Base-by-base conservation (phyloP, 2,888 invertebrate genomes). In the Agrochola lychnidis region DNA sequence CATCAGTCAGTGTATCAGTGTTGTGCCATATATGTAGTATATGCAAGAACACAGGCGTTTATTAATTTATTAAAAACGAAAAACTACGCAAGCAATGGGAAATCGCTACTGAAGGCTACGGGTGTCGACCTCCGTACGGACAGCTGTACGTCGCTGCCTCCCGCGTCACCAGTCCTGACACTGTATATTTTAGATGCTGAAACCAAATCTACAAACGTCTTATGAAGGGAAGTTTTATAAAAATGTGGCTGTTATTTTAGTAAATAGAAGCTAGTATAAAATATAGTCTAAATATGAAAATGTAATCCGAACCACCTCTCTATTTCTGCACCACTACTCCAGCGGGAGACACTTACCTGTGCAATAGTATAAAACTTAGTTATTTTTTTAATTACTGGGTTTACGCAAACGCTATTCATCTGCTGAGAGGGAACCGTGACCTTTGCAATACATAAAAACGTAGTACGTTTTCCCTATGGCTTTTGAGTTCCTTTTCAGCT, bases 361-460 rank as follows among this genome's bases (percentile, higher is more conserved):
- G 42, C 30, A 25, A 36, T 40, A 42, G 16, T 30, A 16, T 45
- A 19, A 14, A 48, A 40, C 14, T 48, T 53, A 4, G 30, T 56
- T 57, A n/a, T 45, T 63, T 62, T 81, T 68, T 75, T 80, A 81
- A 74, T 79, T 67, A 62, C 61, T 63, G 36, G 6, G 25, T 57
- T 68, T 68, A 63, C n/a, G 67, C 25, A 74, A 67, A 81, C 16
- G 56, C 81, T 63, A 68, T 75, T 81, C 56, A 68, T 81, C 56
- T 36, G 56, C 40, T 30, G 48, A 4, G 36, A 36, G 22, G 19
- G 30, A 53, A 25, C 22, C 56, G 16, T 73, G 56, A 67, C 66
- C 48, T 81, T 81, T 67, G 30, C 19, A 81, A 74, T 66, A 59
- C 53, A 45, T n/a, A 30, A 22, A 66, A 45, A 61, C 25, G 1